Base-by-base conservation (phyloP, 2,888 invertebrate species). In the Heterodera filipjevi region DNA sequence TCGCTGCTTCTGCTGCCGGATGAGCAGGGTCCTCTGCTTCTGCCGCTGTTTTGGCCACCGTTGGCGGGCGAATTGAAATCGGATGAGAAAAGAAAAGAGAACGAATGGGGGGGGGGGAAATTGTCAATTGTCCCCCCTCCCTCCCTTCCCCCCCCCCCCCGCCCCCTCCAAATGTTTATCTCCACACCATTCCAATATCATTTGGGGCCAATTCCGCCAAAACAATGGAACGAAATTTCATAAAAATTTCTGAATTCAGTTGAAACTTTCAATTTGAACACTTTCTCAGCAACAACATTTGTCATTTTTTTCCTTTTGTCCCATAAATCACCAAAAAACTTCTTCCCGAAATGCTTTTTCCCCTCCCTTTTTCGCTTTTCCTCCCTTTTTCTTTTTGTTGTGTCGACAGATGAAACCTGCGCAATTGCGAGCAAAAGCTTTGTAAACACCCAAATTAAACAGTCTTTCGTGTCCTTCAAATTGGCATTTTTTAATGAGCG, bases 11-110 rank as follows among this genome's bases (percentile, higher is more conserved):
- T 27, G n/a, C 59, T 27, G 59, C 59, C n/a, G 59, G 27, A 59
- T 27, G 59, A 27, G 27, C 39, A 27, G 59, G n/a, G 59, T n/a
- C n/a, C 10, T 27, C 59, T n/a, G n/a, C 59, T 59, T 49, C 49
- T 49, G 49, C 49, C 19, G 49, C 49, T 49, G 49, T 49, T n/a
- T 59, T 59, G 59, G 59, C 59, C 59, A 59, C 59, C 59, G 59
- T 59, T 59, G 59, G 59, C 59, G 59, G 59, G 27, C 22, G 59
- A 59, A 59, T 59, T 59, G 59, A 59, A 59, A 59, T 59, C 59
- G 59, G 59, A 59, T 59, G 59, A 59, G n/a, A 27, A 59, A 22
- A 59, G 27, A 49, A 19, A 19, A 49, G 49, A 49, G 16, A 49
- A 19, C 10, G 8, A 14, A 19, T 16, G 49, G 16, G 27, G 27